A percentile compares a stretch with the other conserved stretches of the same genome.
Evolutionary conservation across 1,140 invertebrate genomes (phyloP).

Genomic region (Rhagoletis zephyria): DNA sequence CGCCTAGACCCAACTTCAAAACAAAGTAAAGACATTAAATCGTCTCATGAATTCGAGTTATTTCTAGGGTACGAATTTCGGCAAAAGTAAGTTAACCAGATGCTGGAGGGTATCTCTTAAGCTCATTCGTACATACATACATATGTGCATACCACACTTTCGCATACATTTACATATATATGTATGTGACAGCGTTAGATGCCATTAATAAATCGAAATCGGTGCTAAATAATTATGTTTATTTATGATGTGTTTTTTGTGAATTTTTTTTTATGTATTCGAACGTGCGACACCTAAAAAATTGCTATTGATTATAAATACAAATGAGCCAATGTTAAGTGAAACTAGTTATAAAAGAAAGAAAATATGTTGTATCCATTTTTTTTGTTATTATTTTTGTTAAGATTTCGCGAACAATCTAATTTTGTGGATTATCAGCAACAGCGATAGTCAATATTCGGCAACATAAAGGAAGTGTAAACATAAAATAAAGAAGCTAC

Average conservation of each 20-base stretch:
- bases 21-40: not conserved
- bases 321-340: not conserved
- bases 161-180: not conserved
- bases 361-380: not conserved
- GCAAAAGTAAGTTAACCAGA: too few species aligned
- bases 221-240: slow-evolving; percentile 2
- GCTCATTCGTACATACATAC: not conserved
- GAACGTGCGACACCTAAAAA: slow-evolving; percentile 10
- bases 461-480: too few species aligned
- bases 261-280: not conserved
- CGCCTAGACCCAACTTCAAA: slow-evolving; percentile 70
- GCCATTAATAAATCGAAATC: slow-evolving; percentile 57
- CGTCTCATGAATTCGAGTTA: too few species aligned
- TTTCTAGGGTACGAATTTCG: too few species aligned
- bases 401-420: not conserved
- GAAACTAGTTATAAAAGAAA: not conserved
- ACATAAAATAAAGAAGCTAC: too few species aligned
- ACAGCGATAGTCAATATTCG: not conserved
- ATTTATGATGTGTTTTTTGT: slow-evolving; percentile 17
- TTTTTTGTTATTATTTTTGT: not conserved
- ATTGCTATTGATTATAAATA: not conserved
- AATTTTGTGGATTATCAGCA: slow-evolving; percentile 10
- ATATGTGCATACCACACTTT: not conserved
- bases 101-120: too few species aligned
- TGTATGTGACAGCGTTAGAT: slow-evolving; percentile 59